Evolutionary conservation across 2,888 invertebrate species (phyloP).

Genomic region (Actias luna): DNA sequence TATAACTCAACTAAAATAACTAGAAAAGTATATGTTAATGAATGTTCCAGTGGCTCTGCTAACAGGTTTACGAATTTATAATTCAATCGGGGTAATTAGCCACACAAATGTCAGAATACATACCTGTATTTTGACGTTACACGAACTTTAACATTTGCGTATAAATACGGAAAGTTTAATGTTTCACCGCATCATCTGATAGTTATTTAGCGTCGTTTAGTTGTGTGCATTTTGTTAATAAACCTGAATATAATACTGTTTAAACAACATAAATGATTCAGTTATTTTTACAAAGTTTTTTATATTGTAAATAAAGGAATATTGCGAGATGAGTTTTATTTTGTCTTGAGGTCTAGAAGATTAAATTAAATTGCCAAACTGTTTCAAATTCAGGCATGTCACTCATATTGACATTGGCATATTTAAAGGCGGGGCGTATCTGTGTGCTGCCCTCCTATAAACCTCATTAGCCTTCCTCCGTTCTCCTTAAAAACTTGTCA

Average conservation of each 20-base stretch:
- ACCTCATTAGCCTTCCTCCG: no score
- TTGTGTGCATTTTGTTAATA: slow-evolving; percentile 4
- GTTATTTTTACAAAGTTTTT: neutral
- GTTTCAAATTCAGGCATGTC: no score
- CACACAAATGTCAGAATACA: neutral
- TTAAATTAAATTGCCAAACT: no score
- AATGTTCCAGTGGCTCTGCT: no score
- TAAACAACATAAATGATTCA: neutral
- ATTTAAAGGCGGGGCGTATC: no score
- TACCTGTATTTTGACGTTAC: neutral
- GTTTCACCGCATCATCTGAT: neutral
- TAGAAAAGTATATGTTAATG: no score
- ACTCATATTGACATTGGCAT: no score
- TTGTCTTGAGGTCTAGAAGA: no score
- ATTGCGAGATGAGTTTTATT: neutral
- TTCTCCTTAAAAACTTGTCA: no score
- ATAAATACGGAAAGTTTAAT: slow-evolving; percentile 1
- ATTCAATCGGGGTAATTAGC: neutral
- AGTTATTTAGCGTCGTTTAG: neutral
- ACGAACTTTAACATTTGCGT: slow-evolving; percentile 3
- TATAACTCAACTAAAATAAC: no score
- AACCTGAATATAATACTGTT: neutral
- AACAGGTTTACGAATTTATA: neutral
- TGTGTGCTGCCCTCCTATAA: no score
- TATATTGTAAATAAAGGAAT: neutral